Evolutionary conservation across 2,113 vertebrate genomes (phyloP).

Genomic region (Accipiter virgatus): DNA sequence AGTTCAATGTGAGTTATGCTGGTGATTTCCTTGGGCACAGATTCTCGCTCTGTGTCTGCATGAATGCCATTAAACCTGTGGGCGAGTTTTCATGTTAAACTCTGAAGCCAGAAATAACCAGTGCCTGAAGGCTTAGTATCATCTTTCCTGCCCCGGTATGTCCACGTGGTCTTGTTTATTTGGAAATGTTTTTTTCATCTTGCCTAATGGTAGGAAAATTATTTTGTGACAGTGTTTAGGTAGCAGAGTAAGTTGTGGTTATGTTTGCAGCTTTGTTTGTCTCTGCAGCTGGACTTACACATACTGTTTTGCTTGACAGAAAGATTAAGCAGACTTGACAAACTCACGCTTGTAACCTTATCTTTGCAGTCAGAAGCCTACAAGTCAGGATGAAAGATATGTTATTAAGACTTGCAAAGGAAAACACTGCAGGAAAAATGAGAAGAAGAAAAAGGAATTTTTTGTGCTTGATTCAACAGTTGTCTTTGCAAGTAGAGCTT

Average conservation of each 20-base stretch:
- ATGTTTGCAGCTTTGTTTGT: background rate
- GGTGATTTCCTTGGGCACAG: background rate
- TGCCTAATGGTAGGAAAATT: background rate
- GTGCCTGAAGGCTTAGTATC: background rate
- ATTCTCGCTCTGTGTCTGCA: background rate
- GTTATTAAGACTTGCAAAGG: background rate
- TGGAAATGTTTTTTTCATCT: background rate
- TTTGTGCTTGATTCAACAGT: background rate
- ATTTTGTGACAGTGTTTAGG: background rate
- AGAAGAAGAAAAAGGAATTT: background rate
- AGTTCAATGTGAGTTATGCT: background rate
- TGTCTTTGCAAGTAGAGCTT: background rate
- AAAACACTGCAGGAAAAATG: background rate
- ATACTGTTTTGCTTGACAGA: background rate
- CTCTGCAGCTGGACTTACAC: background rate
- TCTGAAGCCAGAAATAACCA: background rate
- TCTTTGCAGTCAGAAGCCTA: background rate
- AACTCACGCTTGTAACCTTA: background rate
- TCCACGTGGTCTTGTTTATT: background rate
- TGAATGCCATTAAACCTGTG: background rate
- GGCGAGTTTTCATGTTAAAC: background rate
- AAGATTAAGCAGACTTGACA: background rate
- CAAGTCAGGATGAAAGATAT: background rate
- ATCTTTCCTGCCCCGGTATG: background rate
- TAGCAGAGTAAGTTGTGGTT: background rate